Evolutionary conservation across 2,113 vertebrate genomes (phyloP), one percentile per base, ranked within the genome.

Genomic region (Toxotes jaculatrix): DNA sequence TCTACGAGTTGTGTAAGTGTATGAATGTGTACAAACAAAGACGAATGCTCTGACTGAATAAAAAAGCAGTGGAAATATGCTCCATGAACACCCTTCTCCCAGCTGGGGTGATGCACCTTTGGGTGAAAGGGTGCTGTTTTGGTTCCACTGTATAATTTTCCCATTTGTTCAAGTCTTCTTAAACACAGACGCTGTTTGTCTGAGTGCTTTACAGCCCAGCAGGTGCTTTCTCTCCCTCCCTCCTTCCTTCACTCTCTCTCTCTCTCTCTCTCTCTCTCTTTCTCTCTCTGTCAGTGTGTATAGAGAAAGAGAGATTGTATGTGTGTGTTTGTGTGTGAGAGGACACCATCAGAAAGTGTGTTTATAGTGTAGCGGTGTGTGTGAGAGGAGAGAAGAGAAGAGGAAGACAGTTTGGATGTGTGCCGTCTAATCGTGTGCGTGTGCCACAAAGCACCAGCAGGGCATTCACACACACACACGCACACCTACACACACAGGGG

Each of bases 101-200:
- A 8, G 5, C 1, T 19, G 8, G 21, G 55, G 32, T 69, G 55
- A 83, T 55, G 82, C 79, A 74, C 80, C 84, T 87, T 77, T 80
- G 53, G 69, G 67, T 85, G 71, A 87, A 88, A 85, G 73, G 64
- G 60, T 55, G 47, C 62, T 16, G 59, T 80, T 90, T 76, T 61
- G 56, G 34, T 68, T 81, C 57, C 82, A 92, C 92, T 93, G 93
- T 94, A 94, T 94, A 92, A 93, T 94, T 92, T 91, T 84, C 89
- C 85, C 89, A 92, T 94, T 93, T 92, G 91, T 92, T 90, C 59
- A 88, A 90, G 89, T 90, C 89, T 60, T 76, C 77, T 66, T 55
- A 83, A 87, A 93, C 92, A 94, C 90, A 92, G 90, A 75, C 72
- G 10, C 75, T 36, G 82, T 90, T 92, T 93, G 93, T 93, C 82